These are phyloP conservation scores for Acanthoscelides obtectus DNA, from an alignment of 2,888 invertebrate genomes.

Conservation along the genomic window DNA sequence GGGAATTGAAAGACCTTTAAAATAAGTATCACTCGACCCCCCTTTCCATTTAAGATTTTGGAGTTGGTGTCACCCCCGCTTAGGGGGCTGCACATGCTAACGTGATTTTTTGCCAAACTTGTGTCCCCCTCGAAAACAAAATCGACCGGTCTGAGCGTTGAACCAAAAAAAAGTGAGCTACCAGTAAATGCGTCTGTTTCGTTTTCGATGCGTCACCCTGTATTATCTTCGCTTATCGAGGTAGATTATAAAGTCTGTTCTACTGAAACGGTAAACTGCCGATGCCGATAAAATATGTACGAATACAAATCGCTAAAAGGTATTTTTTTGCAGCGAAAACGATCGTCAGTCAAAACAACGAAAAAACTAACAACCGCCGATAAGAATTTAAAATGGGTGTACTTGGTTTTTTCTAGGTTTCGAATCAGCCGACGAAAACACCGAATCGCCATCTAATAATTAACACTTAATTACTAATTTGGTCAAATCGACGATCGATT, in stretches of 20 bases:
- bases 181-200: no score
- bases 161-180: no score
- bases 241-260: neutral
- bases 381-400: slow-evolving; percentile 14
- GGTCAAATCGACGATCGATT: neutral
- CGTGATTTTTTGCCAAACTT: no score
- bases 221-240: no score
- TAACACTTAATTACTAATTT: slow-evolving; percentile 10
- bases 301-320: neutral
- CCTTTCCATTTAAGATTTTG: no score
- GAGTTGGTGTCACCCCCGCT: no score
- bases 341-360: neutral
- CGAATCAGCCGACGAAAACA: neutral
- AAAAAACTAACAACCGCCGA: neutral
- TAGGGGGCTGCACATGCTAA: no score
- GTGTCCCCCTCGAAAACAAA: no score
- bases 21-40: no score
- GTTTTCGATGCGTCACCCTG: no score
- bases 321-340: neutral
- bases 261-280: neutral
- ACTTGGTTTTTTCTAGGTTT: neutral
- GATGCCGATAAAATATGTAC: neutral
- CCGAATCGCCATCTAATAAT: slow-evolving; percentile 14
- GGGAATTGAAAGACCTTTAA: no score
- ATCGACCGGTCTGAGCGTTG: no score